Percentiles rank a stretch among this genome's conserved stretches.
Conservation (phyloP, 2,888 invertebrate species). For the Furcula furcula region DNA sequence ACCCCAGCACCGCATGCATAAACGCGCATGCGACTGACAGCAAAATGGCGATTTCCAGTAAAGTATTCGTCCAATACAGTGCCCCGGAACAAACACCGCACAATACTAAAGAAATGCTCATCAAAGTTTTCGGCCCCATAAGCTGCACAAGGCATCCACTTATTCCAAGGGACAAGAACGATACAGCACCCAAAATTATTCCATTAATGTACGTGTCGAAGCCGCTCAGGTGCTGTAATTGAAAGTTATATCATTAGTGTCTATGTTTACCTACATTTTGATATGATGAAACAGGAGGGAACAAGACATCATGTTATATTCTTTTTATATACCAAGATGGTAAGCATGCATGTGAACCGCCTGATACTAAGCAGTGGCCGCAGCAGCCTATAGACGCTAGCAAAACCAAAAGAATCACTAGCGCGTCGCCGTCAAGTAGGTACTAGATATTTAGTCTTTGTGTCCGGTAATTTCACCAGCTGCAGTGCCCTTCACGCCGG, state of each 20-base stretch:
- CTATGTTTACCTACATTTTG: neutral
- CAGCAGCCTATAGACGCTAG: too few relatives aligned
- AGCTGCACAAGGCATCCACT: constrained; percentile 37
- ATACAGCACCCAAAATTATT: constrained; percentile 40
- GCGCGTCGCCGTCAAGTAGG: too few relatives aligned
- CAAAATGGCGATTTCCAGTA: constrained; percentile 43
- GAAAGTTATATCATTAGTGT: constrained; percentile 1
- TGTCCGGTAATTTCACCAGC: too few relatives aligned
- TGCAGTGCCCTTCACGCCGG: too few relatives aligned
- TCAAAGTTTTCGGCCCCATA: constrained; percentile 41
- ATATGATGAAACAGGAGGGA: neutral
- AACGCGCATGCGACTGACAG: constrained; percentile 46
- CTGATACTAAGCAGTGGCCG: too few relatives aligned
- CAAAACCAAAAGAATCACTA: too few relatives aligned
- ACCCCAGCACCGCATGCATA: constrained; percentile 42
- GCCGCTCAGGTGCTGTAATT: constrained; percentile 45
- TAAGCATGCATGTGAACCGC: too few relatives aligned
- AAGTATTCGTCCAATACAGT: constrained; percentile 46
- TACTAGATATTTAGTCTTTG: too few relatives aligned
- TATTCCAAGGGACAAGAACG: constrained; percentile 34
- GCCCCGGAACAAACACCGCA: constrained; percentile 35
- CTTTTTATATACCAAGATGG: too few relatives aligned
- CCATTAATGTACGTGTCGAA: constrained; percentile 47
- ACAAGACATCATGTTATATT: too few relatives aligned
- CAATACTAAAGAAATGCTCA: constrained; percentile 33